Evolutionary conservation across 2,113 vertebrate species (phyloP), one percentile per base, ranked within the genome.

Genomic region (Anguilla rostrata): DNA sequence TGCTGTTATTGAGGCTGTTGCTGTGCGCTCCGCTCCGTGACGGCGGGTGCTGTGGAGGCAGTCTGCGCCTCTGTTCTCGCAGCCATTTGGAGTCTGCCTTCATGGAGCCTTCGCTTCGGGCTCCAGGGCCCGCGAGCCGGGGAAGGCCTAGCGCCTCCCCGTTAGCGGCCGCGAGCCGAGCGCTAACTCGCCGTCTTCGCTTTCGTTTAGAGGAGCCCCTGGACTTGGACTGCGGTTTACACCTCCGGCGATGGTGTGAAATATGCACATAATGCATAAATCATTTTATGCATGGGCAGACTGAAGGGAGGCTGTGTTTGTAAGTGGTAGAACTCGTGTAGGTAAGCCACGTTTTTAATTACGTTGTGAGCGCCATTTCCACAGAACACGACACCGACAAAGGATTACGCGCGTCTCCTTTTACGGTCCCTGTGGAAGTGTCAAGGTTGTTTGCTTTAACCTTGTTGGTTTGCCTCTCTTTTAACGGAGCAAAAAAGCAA

Each of bases 181-280:
- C 34, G 53, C 78, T 26, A 43, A 53, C 71, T 29, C 81, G 0
- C 56, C 40, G 40, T 46, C 81, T 87, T 88, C 87, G 78, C 87
- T 82, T 91, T 87, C 3, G 89, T 89, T 88, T 88, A 88, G 56
- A 71, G 46, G 84, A 78, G 2, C 56, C 18, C 41, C 40, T 71
- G 26, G 34, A 9, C 29, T 39, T 82, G 90, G 88, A 80, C 43
- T 84, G 91, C 81, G 90, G 90, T 88, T 92, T 91, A 89, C 92
- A 92, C 91, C 89, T 84, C 82, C 91, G 86, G 83, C 83, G 92
- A 88, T 90, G 91, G 90, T 90, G 91, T 94, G 93, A 92, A 93
- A 93, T 95, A 93, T 97, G 97, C 95, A 96, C 94, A 89, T 93
- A 85, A 95, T 98, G 98, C 97, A 99, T 99, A 99, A 96, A 94